phyloP scores from a whole-genome alignment of 2,797 vertebrate species.

The Betta splendens region DNA sequence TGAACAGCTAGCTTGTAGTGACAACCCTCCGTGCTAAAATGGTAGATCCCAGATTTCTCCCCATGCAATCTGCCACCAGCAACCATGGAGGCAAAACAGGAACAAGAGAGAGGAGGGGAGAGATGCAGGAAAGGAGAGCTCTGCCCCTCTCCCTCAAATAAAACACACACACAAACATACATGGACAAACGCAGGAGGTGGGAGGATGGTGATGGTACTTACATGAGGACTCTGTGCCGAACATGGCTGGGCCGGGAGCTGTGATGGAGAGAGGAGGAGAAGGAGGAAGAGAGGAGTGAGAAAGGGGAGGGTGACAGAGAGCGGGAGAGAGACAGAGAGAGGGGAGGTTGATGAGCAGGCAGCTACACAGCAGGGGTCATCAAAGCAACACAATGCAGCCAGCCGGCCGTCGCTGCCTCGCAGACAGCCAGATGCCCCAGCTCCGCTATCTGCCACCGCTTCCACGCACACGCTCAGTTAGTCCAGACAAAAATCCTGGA shows the following conservation, averaged over 20 bases:
- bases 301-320: constrained; percentile 55
- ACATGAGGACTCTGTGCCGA: constrained; percentile 99
- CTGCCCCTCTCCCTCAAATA: constrained; percentile 16
- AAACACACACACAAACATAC: constrained; percentile 16
- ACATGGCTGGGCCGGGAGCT: constrained; percentile 97
- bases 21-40: constrained; percentile 73
- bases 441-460: constrained; percentile 34
- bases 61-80: constrained; percentile 63
- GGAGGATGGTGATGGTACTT: constrained; percentile 86
- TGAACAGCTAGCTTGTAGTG: constrained; percentile 59
- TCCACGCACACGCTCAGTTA: constrained; percentile 13
- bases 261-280: constrained; percentile 81
- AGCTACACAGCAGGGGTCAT: constrained; percentile 94
- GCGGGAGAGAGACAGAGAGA: constrained; percentile 65
- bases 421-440: constrained; percentile 73
- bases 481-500: constrained; percentile 15
- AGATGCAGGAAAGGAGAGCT: constrained; percentile 48
- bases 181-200: constrained; percentile 45
- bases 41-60: constrained; percentile 70
- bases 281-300: constrained; percentile 65
- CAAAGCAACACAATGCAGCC: constrained; percentile 94
- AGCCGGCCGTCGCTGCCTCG: constrained; percentile 80
- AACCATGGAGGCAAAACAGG: constrained; percentile 69
- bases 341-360: constrained; percentile 86
- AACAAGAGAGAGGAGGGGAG: constrained; percentile 44